A percentile compares a stretch with the other conserved stretches of the same genome.
Conservation (phyloP, 37 sponge, comb jelly and placozoan genomes). For the Corticium candelabrum region DNA sequence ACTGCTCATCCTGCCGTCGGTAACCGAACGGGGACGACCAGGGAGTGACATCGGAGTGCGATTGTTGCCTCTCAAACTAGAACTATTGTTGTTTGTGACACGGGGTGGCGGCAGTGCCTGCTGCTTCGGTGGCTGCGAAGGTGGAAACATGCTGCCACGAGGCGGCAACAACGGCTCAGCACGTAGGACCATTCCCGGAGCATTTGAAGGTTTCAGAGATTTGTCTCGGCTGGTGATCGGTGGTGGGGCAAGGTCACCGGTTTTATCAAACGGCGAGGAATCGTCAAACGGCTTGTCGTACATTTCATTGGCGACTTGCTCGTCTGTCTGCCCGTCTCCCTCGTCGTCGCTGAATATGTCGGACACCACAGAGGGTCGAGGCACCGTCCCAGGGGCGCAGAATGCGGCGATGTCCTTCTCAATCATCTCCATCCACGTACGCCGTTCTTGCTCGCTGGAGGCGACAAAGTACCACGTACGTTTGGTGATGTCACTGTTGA, state of each 20-base stretch:
- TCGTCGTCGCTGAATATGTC: neutral
- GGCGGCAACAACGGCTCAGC: slow-evolving; percentile 2
- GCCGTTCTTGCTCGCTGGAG: neutral
- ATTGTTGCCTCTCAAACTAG: too few relatives aligned
- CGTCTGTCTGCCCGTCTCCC: too few relatives aligned
- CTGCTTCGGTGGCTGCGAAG: too few relatives aligned
- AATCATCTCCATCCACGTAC: neutral
- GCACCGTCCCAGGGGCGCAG: neutral
- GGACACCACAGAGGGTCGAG: neutral
- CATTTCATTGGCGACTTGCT: too few relatives aligned
- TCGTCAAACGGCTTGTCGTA: neutral
- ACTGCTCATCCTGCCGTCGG: too few relatives aligned
- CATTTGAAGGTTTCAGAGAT: neutral
- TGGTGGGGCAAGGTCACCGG: neutral
- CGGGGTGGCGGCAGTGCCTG: too few relatives aligned
- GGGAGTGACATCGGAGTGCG: too few relatives aligned
- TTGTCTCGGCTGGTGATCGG: too few relatives aligned
- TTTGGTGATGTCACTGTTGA: neutral
- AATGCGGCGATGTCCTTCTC: neutral
- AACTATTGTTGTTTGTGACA: too few relatives aligned
- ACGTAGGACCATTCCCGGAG: neutral
- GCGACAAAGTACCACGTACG: slow-evolving; percentile 3
- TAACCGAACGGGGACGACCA: too few relatives aligned
- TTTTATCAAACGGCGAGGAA: neutral
- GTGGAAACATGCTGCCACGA: too few relatives aligned